These are phyloP conservation scores for Pleuronectes platessa DNA, from an alignment of 2,113 vertebrate genomes.

Conservation along the genomic window DNA sequence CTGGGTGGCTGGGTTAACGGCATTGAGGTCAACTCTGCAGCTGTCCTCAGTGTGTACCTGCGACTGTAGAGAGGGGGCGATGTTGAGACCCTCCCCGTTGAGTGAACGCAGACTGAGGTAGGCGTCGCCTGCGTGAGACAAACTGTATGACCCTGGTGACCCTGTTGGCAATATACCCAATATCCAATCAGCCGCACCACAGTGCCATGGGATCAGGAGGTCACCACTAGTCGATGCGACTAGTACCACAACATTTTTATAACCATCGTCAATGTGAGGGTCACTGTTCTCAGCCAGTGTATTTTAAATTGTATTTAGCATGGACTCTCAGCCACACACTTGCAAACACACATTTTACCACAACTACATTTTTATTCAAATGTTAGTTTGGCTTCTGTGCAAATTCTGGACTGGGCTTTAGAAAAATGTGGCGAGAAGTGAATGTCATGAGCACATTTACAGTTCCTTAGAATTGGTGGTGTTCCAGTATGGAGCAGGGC, in stretches of 20 bases:
- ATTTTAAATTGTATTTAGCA: neutral
- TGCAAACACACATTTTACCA: too few species aligned
- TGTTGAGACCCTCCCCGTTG: conserved; percentile 79
- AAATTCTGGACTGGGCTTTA: too few species aligned
- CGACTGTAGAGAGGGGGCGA: conserved; percentile 79
- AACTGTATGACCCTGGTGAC: conserved; percentile 79
- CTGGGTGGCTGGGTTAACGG: conserved; percentile 46
- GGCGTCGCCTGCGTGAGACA: conserved; percentile 80
- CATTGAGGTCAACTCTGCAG: conserved; percentile 68
- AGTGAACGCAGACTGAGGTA: conserved; percentile 79
- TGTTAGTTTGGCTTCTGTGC: too few species aligned
- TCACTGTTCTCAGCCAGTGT: conserved; percentile 1
- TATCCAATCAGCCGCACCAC: conserved; percentile 61
- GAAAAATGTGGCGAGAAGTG: too few species aligned
- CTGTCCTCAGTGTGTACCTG: conserved; percentile 80
- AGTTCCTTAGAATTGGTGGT: too few species aligned
- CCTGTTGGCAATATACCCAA: conserved; percentile 77
- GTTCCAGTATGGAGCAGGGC: too few species aligned
- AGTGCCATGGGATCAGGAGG: conserved; percentile 44
- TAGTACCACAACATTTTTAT: conserved; percentile 20
- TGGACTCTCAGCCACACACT: neutral
- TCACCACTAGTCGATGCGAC: neutral
- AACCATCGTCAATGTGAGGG: conserved; percentile 8
- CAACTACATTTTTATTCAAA: too few species aligned
- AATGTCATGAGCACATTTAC: too few species aligned